phyloP scores from a whole-genome alignment of 2,888 invertebrate genomes.

The Lasioglossum zephyrum region DNA sequence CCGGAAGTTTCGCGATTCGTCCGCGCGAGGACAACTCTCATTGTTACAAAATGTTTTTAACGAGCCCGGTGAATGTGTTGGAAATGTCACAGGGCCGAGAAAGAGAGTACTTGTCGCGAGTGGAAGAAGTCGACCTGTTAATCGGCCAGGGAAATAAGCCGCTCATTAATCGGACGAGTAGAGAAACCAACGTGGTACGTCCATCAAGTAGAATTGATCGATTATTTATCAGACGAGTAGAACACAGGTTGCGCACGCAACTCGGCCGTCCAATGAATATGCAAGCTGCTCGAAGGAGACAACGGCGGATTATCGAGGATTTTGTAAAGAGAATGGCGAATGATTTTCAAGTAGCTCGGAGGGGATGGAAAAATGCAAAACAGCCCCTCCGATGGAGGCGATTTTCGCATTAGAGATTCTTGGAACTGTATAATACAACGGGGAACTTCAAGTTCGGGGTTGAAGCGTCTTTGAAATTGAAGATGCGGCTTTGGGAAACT shows the following conservation, averaged over 20 bases:
- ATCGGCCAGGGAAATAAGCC: neutral
- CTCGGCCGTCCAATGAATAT: neutral
- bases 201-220: no score
- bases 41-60: neutral
- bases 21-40: neutral
- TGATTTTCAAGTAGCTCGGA: neutral
- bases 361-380: neutral
- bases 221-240: neutral
- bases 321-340: conserved; percentile 2
- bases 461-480: neutral
- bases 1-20: neutral
- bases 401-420: neutral
- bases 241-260: neutral
- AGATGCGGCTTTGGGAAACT: neutral
- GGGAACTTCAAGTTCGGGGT: neutral
- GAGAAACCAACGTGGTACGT: no score
- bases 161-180: neutral
- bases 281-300: neutral
- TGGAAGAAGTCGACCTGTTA: neutral
- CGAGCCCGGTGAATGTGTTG: neutral
- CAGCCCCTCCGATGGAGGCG: neutral
- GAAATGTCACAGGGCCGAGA: neutral
- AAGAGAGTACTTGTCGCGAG: neutral
- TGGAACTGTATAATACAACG: neutral
- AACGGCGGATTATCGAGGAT: conserved; percentile 1